Evolutionary conservation across 1,140 invertebrate species (phyloP).

Genomic region (Armadillidium nasatum): DNA sequence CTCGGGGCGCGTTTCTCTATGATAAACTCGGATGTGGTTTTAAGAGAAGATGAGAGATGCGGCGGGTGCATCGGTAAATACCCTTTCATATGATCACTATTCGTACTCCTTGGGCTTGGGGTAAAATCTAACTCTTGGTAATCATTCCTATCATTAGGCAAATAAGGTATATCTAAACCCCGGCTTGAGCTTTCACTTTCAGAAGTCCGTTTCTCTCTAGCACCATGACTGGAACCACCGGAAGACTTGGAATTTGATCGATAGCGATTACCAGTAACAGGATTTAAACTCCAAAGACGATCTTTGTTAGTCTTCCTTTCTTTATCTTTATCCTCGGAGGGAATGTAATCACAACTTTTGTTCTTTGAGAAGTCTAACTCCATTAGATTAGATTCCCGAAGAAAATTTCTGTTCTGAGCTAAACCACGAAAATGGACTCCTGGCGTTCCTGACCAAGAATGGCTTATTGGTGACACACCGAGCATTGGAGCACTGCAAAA

Average conservation of each 20-base stretch:
- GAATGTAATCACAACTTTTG: conserved; percentile 42
- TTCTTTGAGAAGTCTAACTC: conserved; percentile 43
- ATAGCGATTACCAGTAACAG: conserved; percentile 36
- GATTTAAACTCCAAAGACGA: conserved; percentile 34
- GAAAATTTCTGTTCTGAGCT: conserved; percentile 18
- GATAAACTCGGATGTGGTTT: conserved; percentile 29
- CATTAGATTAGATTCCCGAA: conserved; percentile 34
- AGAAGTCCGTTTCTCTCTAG: conserved; percentile 38
- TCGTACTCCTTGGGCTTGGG: conserved; percentile 37
- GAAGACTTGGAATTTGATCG: conserved; percentile 41
- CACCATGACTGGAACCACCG: conserved; percentile 19
- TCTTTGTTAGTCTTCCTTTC: conserved; percentile 40
- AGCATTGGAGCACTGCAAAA: conserved; percentile 41
- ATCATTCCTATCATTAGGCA: conserved; percentile 20
- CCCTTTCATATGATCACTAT: conserved; percentile 30
- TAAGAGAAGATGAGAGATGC: conserved; percentile 31
- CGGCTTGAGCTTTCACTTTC: conserved; percentile 39
- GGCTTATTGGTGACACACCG: conserved; percentile 40
- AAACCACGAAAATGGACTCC: conserved; percentile 40
- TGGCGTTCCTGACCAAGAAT: conserved; percentile 43
- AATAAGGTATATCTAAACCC: conserved; percentile 30
- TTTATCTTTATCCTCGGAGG: conserved; percentile 35
- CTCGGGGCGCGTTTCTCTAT: neutral
- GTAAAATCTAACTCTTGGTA: conserved; percentile 38
- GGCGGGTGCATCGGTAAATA: conserved; percentile 38